phyloP scores from a whole-genome alignment of 2,113 vertebrate genomes.

The Colinus virginianus region DNA sequence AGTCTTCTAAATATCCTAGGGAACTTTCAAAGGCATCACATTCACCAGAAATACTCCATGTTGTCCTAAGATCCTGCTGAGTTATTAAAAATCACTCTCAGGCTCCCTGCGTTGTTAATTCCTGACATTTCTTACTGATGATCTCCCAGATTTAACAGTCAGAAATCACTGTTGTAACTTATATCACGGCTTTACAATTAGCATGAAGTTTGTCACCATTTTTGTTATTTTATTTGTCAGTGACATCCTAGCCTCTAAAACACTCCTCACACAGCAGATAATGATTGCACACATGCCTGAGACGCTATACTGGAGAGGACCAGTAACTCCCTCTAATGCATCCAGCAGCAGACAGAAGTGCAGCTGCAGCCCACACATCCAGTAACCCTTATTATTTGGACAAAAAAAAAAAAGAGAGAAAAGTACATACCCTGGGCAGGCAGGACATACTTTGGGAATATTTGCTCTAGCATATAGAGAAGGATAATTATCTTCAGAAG shows the following conservation, averaged over 20 bases:
- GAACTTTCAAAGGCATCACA: neutral
- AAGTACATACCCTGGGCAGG: neutral
- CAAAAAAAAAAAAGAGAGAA: accelerated
- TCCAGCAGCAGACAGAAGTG: neutral
- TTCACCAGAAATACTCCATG: neutral
- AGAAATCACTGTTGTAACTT: accelerated
- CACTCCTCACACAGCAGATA: accelerated
- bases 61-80: accelerated
- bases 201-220: accelerated
- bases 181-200: neutral
- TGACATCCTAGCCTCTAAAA: too few species aligned
- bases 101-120: neutral
- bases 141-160: neutral
- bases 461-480: neutral
- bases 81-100: neutral
- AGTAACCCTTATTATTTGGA: accelerated
- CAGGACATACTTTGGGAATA: neutral
- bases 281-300: accelerated
- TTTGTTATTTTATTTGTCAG: neutral
- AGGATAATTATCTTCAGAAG: neutral
- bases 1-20: neutral
- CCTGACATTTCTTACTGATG: neutral
- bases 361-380: neutral
- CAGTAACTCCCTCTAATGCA: neutral
- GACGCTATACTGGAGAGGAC: neutral